Evolutionary conservation across 2,113 vertebrate species (phyloP), one percentile per base, ranked within the genome.

Genomic region (Talpa occidentalis): DNA sequence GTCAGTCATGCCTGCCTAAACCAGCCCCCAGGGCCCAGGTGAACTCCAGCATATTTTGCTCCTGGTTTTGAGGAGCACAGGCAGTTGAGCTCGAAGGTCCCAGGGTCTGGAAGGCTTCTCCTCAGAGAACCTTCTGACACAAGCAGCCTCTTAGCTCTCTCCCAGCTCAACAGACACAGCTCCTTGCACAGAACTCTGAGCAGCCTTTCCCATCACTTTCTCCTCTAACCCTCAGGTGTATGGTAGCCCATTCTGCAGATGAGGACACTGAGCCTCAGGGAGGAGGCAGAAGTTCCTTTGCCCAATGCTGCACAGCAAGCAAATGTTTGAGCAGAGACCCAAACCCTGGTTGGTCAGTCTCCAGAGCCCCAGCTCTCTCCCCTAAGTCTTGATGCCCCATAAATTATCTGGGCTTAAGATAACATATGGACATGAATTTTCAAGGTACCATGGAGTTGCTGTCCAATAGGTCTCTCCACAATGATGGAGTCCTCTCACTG

Each of bases 371-470:
- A 40, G 64, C 10, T 66, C 60, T 72, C 72, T 17, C 47, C 74
- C 60, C n/a, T 12, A 44, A 78, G 35, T 44, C 28, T 49, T 28
- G 67, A 86, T n/a, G 32, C n/a, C 22, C 44, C 14, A 21, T 11
- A 37, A 42, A 56, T n/a, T 40, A 64, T 47, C 30, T 72, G 72
- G 59, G 28, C 35, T n/a, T 14, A 52, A 52, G 37, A 67, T 30
- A 67, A 42, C 0, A 3, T 1, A 1, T 0, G 0, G n/a, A 14
- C 9, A 9, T 3, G 35, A n/a, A 9, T 44, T 78, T 73, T 35
- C 73, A 32, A 74, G 40, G 47, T 22, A n/a, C 1, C 2, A 6
- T n/a, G 69, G 21, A 40, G 9, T 24, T 24, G 10, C 79, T 35
- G 60, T 64, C n/a, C 10, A 2, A 3, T 4, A 47, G 49, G 60